Evolutionary conservation across 53 echinoderm and acorn worm genomes (phyloP).

Genomic region (Mesocentrotus franciscanus): DNA sequence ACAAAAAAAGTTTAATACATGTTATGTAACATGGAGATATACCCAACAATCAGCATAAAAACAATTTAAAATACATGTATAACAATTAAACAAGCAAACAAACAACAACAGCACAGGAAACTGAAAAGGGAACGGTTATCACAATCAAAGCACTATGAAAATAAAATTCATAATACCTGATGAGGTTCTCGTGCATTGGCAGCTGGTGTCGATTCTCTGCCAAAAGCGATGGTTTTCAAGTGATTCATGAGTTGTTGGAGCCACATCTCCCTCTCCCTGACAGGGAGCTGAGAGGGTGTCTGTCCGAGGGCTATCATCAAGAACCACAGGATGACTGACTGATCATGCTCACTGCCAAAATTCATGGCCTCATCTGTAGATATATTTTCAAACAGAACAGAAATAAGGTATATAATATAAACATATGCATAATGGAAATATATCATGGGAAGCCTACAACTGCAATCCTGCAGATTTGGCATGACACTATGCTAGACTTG

Average conservation of each 20-base stretch:
- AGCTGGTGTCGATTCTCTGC: not conserved
- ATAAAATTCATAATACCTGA: not conserved
- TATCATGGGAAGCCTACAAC: not conserved
- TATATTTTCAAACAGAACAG: not conserved
- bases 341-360: not conserved
- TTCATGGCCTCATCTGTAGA: slow-evolving; percentile 44
- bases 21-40: no score
- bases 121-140: no score
- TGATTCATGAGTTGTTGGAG: slow-evolving; percentile 27
- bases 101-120: not conserved
- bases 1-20: not conserved
- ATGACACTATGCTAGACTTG: no score
- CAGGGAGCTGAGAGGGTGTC: slow-evolving; percentile 23
- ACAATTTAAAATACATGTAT: no score
- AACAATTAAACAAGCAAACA: no score
- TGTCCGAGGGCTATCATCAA: slow-evolving; percentile 11
- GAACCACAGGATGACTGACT: slow-evolving; percentile 29
- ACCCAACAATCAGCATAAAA: not conserved
- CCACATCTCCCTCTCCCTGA: slow-evolving; percentile 9
- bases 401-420: not conserved
- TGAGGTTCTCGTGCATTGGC: not conserved
- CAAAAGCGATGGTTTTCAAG: slow-evolving; percentile 35
- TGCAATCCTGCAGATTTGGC: no score
- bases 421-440: not conserved
- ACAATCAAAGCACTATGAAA: not conserved